Percentiles rank a stretch among this genome's conserved stretches.
Evolutionary conservation across 2,888 invertebrate species (phyloP).

Genomic region (Amorpha juglandis): DNA sequence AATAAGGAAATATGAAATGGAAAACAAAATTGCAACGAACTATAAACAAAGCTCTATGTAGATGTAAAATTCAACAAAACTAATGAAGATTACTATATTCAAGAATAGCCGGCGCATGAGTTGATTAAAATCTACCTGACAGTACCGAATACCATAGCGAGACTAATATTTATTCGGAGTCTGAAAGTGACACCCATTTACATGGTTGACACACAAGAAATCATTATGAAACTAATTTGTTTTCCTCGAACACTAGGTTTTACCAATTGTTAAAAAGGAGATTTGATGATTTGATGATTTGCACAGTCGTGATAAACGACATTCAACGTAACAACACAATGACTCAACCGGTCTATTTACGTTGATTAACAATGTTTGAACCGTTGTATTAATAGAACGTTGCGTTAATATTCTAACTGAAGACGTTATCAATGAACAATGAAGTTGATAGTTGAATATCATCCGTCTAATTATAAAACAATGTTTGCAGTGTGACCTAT

Average conservation of each 20-base stretch:
- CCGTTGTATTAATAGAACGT: slow-evolving; percentile 18
- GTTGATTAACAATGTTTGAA: slow-evolving; percentile 22
- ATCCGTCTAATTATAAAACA: neutral
- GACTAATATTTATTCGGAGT: neutral
- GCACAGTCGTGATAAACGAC: neutral
- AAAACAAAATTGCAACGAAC: neutral
- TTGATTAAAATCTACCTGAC: neutral
- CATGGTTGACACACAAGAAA: neutral
- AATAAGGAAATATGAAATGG: neutral
- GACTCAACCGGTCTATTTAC: neutral
- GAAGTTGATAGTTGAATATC: slow-evolving; percentile 11
- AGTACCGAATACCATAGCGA: neutral
- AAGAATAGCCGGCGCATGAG: too few relatives aligned
- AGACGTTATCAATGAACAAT: slow-evolving; percentile 23
- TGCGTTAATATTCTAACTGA: slow-evolving; percentile 10
- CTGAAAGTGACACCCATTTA: neutral
- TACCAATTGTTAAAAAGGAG: neutral
- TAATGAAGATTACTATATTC: too few relatives aligned
- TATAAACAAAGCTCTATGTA: neutral
- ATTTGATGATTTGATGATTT: neutral
- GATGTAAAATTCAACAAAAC: neutral
- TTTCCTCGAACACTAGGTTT: too few relatives aligned
- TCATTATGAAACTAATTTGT: too few relatives aligned
- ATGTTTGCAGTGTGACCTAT: neutral
- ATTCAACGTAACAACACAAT: slow-evolving; percentile 2